Evolutionary conservation across 2,797 vertebrate species (phyloP).

Genomic region (Ceyx erithaca): DNA sequence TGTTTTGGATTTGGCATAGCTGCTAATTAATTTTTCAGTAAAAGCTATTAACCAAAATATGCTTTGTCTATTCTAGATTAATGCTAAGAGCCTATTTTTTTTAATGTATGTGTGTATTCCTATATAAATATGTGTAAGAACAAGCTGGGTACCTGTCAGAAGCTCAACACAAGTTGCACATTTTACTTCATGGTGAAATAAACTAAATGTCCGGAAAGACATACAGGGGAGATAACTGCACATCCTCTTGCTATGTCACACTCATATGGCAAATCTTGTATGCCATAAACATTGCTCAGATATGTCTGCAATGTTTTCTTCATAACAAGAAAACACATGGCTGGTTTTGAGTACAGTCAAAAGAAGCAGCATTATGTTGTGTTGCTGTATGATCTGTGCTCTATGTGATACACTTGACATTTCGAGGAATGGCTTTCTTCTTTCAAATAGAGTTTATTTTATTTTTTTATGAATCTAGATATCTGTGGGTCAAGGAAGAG

Average conservation of each 20-base stretch:
- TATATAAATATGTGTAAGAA: neutral
- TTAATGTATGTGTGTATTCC: neutral
- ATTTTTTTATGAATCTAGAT: neutral
- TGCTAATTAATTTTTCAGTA: neutral
- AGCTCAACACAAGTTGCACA: neutral
- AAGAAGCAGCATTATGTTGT: neutral
- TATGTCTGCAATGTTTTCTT: neutral
- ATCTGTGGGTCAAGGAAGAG: neutral
- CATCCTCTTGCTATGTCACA: neutral
- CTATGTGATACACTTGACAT: constrained; percentile 32
- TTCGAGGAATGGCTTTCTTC: neutral
- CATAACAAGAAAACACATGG: constrained; percentile 2
- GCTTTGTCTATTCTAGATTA: neutral
- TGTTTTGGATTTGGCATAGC: neutral
- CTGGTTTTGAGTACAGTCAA: neutral
- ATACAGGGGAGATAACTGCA: neutral
- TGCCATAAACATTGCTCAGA: neutral
- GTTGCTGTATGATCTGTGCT: constrained; percentile 25
- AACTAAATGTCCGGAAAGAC: neutral
- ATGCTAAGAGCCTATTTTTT: neutral
- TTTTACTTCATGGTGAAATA: neutral
- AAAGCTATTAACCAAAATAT: neutral
- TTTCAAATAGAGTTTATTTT: constrained; percentile 16
- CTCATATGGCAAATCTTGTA: neutral
- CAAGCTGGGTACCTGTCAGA: neutral